Conservation (phyloP, 2,888 invertebrate species). For the Callinectes sapidus region DNA sequence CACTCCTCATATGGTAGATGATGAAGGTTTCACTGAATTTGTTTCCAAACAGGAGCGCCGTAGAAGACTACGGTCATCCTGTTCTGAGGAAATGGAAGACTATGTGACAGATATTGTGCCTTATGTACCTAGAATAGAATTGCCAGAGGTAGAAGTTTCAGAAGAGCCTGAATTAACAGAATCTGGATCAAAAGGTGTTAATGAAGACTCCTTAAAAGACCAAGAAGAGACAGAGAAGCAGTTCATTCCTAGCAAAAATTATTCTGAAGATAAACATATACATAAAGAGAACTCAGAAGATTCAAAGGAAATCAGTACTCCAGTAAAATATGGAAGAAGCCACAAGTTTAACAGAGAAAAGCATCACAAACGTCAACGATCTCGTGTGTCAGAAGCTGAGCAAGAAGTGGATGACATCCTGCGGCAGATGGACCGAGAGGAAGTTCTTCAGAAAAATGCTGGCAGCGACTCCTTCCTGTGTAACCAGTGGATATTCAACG, state of each 20-base stretch:
- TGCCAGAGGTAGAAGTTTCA: conserved; percentile 62
- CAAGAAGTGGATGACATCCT: conserved; percentile 70
- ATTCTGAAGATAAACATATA: conserved; percentile 27
- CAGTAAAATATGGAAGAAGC: background rate
- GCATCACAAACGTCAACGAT: conserved; percentile 40
- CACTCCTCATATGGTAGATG: conserved; percentile 51
- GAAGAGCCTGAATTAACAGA: conserved; percentile 31
- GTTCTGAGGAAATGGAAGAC: conserved; percentile 66
- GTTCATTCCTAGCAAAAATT: background rate
- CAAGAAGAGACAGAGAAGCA: background rate
- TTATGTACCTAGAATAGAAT: conserved; percentile 67
- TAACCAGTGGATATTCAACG: conserved; percentile 67
- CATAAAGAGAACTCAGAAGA: conserved; percentile 32
- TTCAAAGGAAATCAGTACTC: background rate
- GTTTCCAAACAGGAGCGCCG: conserved; percentile 70
- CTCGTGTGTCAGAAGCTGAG: conserved; percentile 63
- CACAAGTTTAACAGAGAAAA: background rate
- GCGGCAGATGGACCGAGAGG: conserved; percentile 65
- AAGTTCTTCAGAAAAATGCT: conserved; percentile 61
- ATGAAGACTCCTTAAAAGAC: background rate
- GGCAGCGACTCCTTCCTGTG: conserved; percentile 58
- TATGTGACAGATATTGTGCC: conserved; percentile 67
- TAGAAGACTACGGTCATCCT: conserved; percentile 65
- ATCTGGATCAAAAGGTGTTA: background rate
- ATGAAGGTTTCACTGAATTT: conserved; percentile 70